A percentile compares a stretch with the other conserved stretches of the same genome.
These are phyloP conservation scores for Cyrtonyx montezumae DNA, from an alignment of 2,113 vertebrate species.

Conservation along the genomic window DNA sequence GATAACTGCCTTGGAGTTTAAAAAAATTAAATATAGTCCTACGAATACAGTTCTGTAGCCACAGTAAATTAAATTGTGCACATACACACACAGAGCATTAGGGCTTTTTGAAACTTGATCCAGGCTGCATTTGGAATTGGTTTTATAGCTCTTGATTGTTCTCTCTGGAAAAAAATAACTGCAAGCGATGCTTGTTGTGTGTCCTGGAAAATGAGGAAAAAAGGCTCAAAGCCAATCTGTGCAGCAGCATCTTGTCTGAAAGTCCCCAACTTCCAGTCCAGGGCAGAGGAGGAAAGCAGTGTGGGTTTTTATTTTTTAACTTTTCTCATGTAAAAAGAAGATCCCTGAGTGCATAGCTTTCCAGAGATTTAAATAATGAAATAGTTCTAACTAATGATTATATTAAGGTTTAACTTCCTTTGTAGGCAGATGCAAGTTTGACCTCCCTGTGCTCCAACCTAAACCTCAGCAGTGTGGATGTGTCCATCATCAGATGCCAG, in stretches of 20 bases:
- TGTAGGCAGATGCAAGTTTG: too few relatives aligned
- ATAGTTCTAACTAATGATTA: not conserved
- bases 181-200: not conserved
- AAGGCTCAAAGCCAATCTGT: not conserved
- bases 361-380: not conserved
- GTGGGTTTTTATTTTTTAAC: not conserved
- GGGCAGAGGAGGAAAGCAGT: not conserved
- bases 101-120: not conserved
- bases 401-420: not conserved
- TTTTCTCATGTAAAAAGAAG: not conserved
- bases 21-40: not conserved
- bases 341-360: not conserved
- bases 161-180: not conserved
- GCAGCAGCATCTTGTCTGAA: not conserved
- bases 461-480: too few relatives aligned
- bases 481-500: too few relatives aligned
- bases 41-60: not conserved
- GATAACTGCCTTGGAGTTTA: constrained; percentile 9
- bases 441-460: too few relatives aligned
- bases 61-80: not conserved
- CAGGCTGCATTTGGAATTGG: not conserved
- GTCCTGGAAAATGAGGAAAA: not conserved
- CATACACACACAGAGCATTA: not conserved
- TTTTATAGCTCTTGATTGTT: not conserved
- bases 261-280: not conserved